These are phyloP conservation scores for Nothocercus nigrocapillus DNA, from an alignment of 2,113 vertebrate species.

Conservation along the genomic window DNA sequence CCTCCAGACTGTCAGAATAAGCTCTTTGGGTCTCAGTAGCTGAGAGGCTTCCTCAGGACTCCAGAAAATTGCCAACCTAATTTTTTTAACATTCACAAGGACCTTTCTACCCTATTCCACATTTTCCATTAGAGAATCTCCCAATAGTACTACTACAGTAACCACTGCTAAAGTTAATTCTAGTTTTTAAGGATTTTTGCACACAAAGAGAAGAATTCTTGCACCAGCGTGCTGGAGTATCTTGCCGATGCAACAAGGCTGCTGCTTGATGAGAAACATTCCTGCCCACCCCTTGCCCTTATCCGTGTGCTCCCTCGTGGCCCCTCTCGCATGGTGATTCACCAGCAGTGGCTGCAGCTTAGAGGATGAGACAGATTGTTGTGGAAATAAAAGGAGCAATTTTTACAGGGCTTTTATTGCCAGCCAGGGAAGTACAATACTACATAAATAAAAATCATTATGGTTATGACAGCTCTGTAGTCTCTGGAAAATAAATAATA, in stretches of 20 bases:
- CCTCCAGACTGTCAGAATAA: background rate
- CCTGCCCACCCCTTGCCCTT: background rate
- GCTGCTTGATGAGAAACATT: background rate
- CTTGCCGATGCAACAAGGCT: background rate
- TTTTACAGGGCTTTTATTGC: conserved; percentile 53
- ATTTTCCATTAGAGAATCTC: background rate
- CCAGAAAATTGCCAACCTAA: background rate
- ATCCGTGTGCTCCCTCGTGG: background rate
- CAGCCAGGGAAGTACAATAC: background rate
- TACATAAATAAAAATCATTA: conserved; percentile 53
- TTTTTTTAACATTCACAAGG: background rate
- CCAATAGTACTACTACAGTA: background rate
- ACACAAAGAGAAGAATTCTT: background rate
- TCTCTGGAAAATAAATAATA: conserved; percentile 65
- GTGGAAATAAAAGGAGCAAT: conserved; percentile 32
- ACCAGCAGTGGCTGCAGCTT: background rate
- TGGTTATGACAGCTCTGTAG: conserved; percentile 38
- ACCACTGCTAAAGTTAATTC: background rate
- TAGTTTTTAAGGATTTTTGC: background rate
- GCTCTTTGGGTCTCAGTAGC: background rate
- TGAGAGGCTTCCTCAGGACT: background rate
- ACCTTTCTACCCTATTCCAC: background rate
- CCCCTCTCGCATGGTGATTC: background rate
- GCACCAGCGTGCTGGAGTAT: background rate
- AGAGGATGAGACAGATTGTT: background rate